These are phyloP conservation scores for Phalangium opilio DNA, from an alignment of 2,888 invertebrate genomes.

Conservation along the genomic window DNA sequence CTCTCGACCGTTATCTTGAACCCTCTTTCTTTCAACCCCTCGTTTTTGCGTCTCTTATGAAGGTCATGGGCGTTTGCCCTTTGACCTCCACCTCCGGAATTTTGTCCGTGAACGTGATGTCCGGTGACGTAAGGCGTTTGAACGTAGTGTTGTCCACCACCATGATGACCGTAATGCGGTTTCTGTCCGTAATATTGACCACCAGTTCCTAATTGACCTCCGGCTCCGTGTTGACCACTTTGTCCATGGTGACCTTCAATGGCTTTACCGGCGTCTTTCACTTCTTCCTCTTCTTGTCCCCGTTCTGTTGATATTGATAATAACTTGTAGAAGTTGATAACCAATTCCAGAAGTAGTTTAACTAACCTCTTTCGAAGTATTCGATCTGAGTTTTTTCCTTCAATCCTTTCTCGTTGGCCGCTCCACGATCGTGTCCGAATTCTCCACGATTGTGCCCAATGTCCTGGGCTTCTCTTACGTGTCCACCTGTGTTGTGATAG, in stretches of 20 bases:
- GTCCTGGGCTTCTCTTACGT: not conserved
- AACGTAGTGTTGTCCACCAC: not conserved
- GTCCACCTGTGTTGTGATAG: not conserved
- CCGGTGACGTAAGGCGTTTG: not conserved
- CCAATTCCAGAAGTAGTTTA: too few relatives aligned
- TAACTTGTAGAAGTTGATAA: not conserved
- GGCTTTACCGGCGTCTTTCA: not conserved
- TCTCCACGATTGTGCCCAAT: not conserved
- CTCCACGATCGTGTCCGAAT: not conserved
- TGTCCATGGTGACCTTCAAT: not conserved
- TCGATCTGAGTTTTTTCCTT: not conserved
- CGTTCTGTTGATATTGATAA: not conserved
- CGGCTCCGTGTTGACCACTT: not conserved
- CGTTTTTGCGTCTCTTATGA: slow-evolving; percentile 15
- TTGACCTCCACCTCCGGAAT: not conserved
- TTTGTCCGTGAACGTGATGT: not conserved
- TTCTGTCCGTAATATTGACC: not conserved
- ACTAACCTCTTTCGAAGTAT: slow-evolving; percentile 1
- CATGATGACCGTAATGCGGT: not conserved
- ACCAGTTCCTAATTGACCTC: not conserved
- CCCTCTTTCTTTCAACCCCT: slow-evolving; percentile 20
- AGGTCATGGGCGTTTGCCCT: slow-evolving; percentile 8
- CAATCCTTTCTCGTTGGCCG: not conserved
- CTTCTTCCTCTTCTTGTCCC: not conserved
- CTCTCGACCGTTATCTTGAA: slow-evolving; percentile 21